phyloP scores from a whole-genome alignment of 2,797 vertebrate species.

The Lates japonicus region DNA sequence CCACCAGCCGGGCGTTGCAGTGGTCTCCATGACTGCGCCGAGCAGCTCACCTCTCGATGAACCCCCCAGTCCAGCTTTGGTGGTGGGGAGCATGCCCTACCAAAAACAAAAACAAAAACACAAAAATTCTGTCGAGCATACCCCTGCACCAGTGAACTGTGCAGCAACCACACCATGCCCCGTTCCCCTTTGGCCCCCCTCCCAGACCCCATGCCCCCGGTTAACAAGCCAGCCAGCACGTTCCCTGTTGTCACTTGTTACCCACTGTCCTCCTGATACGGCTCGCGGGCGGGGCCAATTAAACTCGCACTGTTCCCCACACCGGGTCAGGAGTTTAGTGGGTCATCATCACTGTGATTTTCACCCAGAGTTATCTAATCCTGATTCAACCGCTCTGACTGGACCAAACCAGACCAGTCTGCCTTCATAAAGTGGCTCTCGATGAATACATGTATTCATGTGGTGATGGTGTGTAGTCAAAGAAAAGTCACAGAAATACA shows the following conservation, averaged over 20 bases:
- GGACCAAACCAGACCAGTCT: constrained; percentile 46
- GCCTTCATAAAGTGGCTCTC: constrained; percentile 13
- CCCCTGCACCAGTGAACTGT: constrained; percentile 82
- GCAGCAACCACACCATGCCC: constrained; percentile 62
- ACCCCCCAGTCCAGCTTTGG: constrained; percentile 73
- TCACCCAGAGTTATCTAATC: constrained; percentile 76
- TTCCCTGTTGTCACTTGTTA: constrained; percentile 84
- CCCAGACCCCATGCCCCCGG: constrained; percentile 72
- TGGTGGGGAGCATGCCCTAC: constrained; percentile 68
- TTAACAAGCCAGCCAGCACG: constrained; percentile 83
- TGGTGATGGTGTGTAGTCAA: not conserved
- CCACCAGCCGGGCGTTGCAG: constrained; percentile 27
- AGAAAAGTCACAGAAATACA: not conserved
- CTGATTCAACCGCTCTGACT: constrained; percentile 36
- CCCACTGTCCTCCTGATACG: constrained; percentile 75
- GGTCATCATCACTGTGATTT: constrained; percentile 77
- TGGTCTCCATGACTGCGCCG: constrained; percentile 66
- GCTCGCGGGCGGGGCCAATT: constrained; percentile 80
- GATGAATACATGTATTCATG: constrained; percentile 6
- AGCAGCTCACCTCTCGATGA: constrained; percentile 85
- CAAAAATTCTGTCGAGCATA: constrained; percentile 59
- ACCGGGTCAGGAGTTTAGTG: constrained; percentile 87
- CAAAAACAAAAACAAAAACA: constrained; percentile 75
- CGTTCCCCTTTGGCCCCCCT: constrained; percentile 47
- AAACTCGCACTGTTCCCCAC: constrained; percentile 82